Evolutionary conservation across 2,888 invertebrate genomes (phyloP).

Genomic region (Liposcelis brunnea): DNA sequence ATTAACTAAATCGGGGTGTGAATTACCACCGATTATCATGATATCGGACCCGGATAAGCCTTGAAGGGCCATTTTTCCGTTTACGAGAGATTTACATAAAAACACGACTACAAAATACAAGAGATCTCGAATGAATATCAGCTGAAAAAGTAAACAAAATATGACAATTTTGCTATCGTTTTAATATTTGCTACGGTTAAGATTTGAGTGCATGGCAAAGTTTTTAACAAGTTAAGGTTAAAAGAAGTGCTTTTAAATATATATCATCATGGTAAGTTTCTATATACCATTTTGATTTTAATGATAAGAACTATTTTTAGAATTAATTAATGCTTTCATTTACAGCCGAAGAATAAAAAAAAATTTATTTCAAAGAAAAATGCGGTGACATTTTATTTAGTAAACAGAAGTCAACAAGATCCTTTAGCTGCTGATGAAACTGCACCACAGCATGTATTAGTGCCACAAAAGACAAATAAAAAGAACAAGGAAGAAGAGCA

Average conservation of each 20-base stretch:
- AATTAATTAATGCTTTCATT: slow-evolving; percentile 12
- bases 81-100: no score
- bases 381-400: slow-evolving; percentile 62
- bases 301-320: no score
- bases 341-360: slow-evolving; percentile 47
- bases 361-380: slow-evolving; percentile 85
- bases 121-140: no score
- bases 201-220: no score
- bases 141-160: no score
- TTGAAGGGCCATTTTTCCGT: slow-evolving; percentile 2
- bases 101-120: no score
- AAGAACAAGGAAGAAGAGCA: slow-evolving; percentile 43
- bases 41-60: slow-evolving; percentile 47
- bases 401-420: slow-evolving; percentile 87
- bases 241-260: no score
- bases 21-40: slow-evolving; percentile 88
- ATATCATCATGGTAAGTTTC: no score
- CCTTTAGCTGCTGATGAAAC: slow-evolving; percentile 75
- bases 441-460: slow-evolving; percentile 73
- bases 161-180: no score
- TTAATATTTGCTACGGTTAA: no score
- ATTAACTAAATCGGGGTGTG: slow-evolving; percentile 89
- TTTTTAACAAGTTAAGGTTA: no score
- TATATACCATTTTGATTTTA: no score
- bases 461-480: slow-evolving; percentile 29